A percentile compares a stretch with the other conserved stretches of the same genome.
phyloP scores from a whole-genome alignment of 2,888 invertebrate species.

The Meganola albula region DNA sequence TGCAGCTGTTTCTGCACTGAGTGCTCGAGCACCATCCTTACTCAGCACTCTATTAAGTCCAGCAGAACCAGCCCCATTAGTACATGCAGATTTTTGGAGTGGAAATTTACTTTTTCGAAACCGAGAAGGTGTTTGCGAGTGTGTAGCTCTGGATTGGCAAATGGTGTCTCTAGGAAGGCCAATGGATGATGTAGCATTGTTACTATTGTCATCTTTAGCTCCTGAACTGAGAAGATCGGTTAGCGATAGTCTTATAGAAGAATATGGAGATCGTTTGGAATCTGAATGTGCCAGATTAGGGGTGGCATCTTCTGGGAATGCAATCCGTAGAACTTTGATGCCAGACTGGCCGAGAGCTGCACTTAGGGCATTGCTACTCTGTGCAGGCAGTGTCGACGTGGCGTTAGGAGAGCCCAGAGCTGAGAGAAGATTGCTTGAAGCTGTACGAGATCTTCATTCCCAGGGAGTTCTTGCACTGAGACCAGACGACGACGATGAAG shows the following conservation, averaged over 20 bases:
- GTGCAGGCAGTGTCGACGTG: constrained; percentile 89
- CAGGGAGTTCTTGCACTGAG: constrained; percentile 81
- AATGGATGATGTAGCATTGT: constrained; percentile 86
- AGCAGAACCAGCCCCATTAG: constrained; percentile 85
- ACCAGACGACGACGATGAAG: constrained; percentile 55
- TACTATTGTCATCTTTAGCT: constrained; percentile 84
- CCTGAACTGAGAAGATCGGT: constrained; percentile 82
- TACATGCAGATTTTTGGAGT: constrained; percentile 91
- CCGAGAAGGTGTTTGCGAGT: constrained; percentile 71
- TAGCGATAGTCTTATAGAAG: constrained; percentile 81
- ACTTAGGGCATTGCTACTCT: constrained; percentile 84
- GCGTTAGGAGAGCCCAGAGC: constrained; percentile 86
- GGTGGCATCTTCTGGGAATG: constrained; percentile 76
- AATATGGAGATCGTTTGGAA: constrained; percentile 82
- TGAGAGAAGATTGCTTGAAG: constrained; percentile 84
- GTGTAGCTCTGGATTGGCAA: constrained; percentile 89
- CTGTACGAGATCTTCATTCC: constrained; percentile 83
- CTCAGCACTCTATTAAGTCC: constrained; percentile 84
- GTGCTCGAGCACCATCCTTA: constrained; percentile 83
- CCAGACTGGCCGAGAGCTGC: constrained; percentile 83
- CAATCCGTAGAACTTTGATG: constrained; percentile 67
- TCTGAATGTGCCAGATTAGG: constrained; percentile 78
- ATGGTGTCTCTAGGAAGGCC: constrained; percentile 88
- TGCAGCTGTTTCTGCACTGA: constrained; percentile 80
- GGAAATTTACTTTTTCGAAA: constrained; percentile 85